These are phyloP conservation scores for Malacoraja senta DNA, from an alignment of 2,797 vertebrate species.

Conservation along the genomic window DNA sequence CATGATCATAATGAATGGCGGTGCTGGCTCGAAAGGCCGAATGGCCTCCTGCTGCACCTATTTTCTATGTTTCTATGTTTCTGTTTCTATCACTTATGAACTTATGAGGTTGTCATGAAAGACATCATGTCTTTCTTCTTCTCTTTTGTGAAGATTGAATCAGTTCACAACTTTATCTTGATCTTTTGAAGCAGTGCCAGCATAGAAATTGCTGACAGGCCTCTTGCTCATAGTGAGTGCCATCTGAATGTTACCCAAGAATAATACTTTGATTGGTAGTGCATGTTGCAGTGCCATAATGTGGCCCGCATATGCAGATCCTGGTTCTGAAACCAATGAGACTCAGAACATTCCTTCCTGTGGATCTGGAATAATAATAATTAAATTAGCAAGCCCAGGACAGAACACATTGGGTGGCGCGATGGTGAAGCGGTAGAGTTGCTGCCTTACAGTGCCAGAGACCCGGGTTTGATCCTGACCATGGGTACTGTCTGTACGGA, in stretches of 20 bases:
- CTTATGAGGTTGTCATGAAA: too few relatives aligned
- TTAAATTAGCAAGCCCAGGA: neutral
- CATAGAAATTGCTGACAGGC: constrained; percentile 5
- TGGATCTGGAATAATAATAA: neutral
- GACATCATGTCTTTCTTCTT: too few relatives aligned
- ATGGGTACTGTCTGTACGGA: too few relatives aligned
- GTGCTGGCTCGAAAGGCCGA: too few relatives aligned
- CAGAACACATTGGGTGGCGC: too few relatives aligned
- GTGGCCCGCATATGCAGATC: neutral
- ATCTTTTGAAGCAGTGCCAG: neutral
- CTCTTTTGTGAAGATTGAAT: neutral
- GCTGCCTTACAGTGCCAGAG: too few relatives aligned
- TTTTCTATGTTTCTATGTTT: too few relatives aligned
- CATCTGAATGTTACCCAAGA: constrained; percentile 4
- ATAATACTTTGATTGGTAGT: constrained; percentile 16
- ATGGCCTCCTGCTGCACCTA: too few relatives aligned
- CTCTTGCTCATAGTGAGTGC: neutral
- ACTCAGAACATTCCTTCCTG: neutral
- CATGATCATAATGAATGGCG: too few relatives aligned
- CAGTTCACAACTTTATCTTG: neutral
- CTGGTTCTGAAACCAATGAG: neutral
- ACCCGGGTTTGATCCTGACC: too few relatives aligned
- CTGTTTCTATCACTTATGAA: too few relatives aligned
- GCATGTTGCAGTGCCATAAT: neutral
- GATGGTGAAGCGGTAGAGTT: too few relatives aligned